phyloP scores from a whole-genome alignment of 2,888 invertebrate species.

The Anticlea derivata region DNA sequence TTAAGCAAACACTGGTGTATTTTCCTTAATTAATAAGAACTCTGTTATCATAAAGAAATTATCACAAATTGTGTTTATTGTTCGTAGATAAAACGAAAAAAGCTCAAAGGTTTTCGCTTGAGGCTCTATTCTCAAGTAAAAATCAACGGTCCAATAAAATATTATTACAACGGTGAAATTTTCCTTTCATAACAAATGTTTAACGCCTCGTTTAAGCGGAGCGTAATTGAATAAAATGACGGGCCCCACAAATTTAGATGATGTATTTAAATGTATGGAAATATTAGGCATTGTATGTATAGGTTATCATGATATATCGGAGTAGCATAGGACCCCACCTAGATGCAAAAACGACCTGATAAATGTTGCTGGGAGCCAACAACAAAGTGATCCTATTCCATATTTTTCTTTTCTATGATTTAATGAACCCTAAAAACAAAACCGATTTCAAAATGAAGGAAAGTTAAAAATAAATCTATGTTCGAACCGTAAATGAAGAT shows the following conservation, averaged over 20 bases:
- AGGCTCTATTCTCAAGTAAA: slow-evolving; percentile 9
- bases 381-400: too few species aligned
- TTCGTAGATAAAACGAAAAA: slow-evolving; percentile 2
- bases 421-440: too few species aligned
- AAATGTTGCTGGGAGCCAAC: too few species aligned
- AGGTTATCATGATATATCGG: neutral
- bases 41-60: neutral
- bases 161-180: slow-evolving; percentile 27
- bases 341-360: too few species aligned
- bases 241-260: slow-evolving; percentile 12
- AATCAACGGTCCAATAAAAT: slow-evolving; percentile 25
- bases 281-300: neutral
- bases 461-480: too few species aligned
- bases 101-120: neutral
- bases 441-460: too few species aligned
- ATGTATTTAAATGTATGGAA: slow-evolving; percentile 15
- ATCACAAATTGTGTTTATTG: neutral
- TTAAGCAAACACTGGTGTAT: too few species aligned
- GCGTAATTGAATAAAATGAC: slow-evolving; percentile 28
- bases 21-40: too few species aligned
- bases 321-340: too few species aligned
- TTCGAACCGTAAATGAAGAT: too few species aligned
- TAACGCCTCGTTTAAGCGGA: slow-evolving; percentile 31
- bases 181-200: slow-evolving; percentile 30
- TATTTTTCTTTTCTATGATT: too few species aligned